Percentiles rank a stretch among this genome's conserved stretches.
These are phyloP conservation scores for Chironomus riparius DNA, from an alignment of 2,888 invertebrate genomes.

Conservation along the genomic window DNA sequence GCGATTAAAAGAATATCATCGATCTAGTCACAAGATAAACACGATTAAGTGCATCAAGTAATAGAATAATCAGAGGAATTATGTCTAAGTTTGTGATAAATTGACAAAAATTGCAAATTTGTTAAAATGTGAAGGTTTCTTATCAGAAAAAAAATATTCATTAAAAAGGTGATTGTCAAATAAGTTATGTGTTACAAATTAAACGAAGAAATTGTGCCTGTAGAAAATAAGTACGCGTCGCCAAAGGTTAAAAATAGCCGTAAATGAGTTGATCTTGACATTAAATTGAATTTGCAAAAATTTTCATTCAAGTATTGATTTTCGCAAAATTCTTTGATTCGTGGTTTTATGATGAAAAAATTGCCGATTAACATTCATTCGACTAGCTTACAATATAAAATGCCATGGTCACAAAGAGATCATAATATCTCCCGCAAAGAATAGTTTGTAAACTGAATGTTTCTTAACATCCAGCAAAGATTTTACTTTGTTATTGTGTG, in stretches of 20 bases:
- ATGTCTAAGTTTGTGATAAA: background rate
- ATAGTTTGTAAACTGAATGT: background rate
- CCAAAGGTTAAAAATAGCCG: background rate
- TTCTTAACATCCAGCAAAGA: background rate
- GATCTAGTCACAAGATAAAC: background rate
- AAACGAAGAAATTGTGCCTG: too few species aligned
- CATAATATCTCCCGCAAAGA: background rate
- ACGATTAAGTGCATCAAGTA: background rate
- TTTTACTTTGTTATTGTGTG: too few species aligned
- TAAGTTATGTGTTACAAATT: background rate
- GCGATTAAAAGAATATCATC: background rate
- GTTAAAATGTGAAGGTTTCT: background rate
- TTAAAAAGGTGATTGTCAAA: background rate
- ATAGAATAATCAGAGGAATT: background rate
- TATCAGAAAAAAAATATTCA: background rate
- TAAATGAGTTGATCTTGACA: background rate
- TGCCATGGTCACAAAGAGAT: background rate
- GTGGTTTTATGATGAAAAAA: background rate
- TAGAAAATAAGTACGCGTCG: background rate
- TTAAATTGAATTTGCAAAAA: background rate
- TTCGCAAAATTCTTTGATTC: background rate
- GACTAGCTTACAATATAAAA: background rate
- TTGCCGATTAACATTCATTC: background rate
- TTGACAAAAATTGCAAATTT: background rate
- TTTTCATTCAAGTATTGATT: background rate